Evolutionary conservation across 2,797 vertebrate genomes (phyloP).

Genomic region (Falco naumanni): DNA sequence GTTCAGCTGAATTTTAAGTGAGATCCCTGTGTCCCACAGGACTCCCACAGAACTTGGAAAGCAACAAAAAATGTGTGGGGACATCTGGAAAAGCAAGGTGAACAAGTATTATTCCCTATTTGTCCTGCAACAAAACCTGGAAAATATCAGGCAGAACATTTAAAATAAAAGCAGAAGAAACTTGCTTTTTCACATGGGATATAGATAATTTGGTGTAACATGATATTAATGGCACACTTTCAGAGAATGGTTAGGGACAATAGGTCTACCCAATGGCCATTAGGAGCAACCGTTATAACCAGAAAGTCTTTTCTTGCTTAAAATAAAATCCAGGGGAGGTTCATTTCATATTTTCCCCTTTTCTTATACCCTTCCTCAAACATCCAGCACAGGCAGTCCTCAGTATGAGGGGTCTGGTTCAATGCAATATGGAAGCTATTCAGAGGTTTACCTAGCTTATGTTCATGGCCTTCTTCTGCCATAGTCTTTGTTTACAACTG

Average conservation of each 20-base stretch:
- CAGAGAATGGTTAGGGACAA: neutral
- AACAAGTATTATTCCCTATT: neutral
- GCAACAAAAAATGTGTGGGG: neutral
- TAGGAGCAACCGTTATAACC: neutral
- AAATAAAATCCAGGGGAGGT: neutral
- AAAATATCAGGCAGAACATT: neutral
- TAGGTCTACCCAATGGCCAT: no score
- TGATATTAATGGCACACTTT: neutral
- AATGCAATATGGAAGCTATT: neutral
- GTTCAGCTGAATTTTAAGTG: neutral
- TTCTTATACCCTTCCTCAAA: neutral
- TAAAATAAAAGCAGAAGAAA: neutral
- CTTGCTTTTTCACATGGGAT: fast-evolving
- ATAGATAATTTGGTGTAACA: neutral
- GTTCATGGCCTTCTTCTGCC: neutral
- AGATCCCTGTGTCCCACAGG: neutral
- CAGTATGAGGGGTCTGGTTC: neutral
- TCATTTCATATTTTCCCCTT: neutral
- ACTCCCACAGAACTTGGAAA: neutral
- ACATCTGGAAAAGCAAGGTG: neutral
- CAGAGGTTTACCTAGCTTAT: neutral
- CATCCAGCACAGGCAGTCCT: neutral
- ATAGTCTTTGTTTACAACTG: neutral
- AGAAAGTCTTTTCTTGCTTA: neutral
- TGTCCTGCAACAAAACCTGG: neutral